Conservation (phyloP, 2,888 invertebrate species). For the Oxytorus armatus region DNA sequence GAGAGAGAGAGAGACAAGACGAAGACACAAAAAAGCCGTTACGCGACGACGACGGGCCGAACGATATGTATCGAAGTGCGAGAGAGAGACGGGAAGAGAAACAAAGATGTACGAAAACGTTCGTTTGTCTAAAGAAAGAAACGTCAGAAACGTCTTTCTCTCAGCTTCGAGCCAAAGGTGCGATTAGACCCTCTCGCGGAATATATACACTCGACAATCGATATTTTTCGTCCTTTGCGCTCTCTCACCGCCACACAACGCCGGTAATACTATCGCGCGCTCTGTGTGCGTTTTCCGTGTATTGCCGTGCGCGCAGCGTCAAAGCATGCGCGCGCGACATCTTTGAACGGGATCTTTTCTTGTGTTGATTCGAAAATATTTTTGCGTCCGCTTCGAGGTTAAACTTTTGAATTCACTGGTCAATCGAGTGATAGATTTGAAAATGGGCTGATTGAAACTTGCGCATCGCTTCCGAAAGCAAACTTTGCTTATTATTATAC, state of each 20-base stretch:
- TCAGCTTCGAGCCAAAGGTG: constrained; percentile 4
- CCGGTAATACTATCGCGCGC: background rate
- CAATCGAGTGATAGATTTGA: no score
- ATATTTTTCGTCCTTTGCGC: constrained; percentile 58
- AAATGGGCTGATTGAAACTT: constrained; percentile 13
- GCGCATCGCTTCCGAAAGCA: background rate
- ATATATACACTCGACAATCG: constrained; percentile 40
- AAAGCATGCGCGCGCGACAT: background rate
- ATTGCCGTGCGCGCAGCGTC: background rate
- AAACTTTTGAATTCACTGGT: no score
- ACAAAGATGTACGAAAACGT: constrained; percentile 26
- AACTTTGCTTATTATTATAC: no score
- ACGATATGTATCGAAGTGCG: constrained; percentile 25
- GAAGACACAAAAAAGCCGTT: constrained; percentile 4
- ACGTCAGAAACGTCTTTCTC: constrained; percentile 7
- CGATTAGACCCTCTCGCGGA: constrained; percentile 39
- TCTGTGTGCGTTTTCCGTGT: background rate
- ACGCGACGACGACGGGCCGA: background rate
- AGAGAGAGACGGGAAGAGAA: constrained; percentile 8
- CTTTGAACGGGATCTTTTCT: background rate
- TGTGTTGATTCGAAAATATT: background rate
- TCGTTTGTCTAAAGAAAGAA: constrained; percentile 29
- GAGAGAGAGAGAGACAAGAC: constrained; percentile 15
- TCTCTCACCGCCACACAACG: constrained; percentile 1
- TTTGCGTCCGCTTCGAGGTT: background rate